Percentiles rank a stretch among this genome's conserved stretches.
These are phyloP conservation scores for Phylloscopus trochiloides DNA, from an alignment of 2,113 vertebrate genomes.

Conservation along the genomic window DNA sequence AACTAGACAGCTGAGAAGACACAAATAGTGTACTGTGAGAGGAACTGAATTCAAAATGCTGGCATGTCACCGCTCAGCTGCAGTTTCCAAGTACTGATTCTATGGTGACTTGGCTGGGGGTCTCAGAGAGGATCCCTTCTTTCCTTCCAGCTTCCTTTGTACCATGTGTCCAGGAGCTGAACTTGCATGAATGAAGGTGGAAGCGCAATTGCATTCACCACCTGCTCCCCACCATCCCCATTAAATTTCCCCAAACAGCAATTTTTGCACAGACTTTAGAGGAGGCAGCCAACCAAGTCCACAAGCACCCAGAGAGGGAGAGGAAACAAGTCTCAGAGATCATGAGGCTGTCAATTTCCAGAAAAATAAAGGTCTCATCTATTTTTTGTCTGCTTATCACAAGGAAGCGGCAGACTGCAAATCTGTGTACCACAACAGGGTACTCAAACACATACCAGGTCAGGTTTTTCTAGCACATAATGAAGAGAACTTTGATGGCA, in stretches of 20 bases:
- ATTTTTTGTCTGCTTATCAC: not conserved
- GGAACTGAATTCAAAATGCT: not conserved
- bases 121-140: not conserved
- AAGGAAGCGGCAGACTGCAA: not conserved
- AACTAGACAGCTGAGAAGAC: not conserved
- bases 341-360: not conserved
- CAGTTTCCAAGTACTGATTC: not conserved
- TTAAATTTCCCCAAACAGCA: not conserved
- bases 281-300: not conserved
- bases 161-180: not conserved
- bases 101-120: not conserved
- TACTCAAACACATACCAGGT: not conserved
- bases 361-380: not conserved
- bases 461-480: not conserved
- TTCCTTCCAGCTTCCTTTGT: not conserved
- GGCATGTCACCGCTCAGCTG: not conserved
- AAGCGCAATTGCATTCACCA: not conserved
- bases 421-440: not conserved
- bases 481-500: not conserved
- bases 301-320: not conserved
- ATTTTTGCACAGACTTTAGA: not conserved
- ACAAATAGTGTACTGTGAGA: not conserved
- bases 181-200: not conserved
- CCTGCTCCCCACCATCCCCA: not conserved
- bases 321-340: not conserved